phyloP scores from a whole-genome alignment of 2,888 invertebrate genomes.

The Cosmia trapezina region DNA sequence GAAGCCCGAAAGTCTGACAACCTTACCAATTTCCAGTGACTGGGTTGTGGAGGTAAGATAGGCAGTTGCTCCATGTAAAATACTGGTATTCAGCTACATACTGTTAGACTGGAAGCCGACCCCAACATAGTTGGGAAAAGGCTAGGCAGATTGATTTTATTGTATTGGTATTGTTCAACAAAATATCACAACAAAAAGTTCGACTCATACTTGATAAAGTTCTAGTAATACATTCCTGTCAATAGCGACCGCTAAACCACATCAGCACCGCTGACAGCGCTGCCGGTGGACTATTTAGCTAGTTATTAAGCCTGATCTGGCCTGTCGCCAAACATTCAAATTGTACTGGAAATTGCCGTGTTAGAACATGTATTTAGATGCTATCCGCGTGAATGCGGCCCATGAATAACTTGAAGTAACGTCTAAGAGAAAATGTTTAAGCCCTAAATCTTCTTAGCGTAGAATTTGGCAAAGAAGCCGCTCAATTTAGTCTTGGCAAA shows the following conservation, averaged over 20 bases:
- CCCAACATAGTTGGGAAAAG: not conserved
- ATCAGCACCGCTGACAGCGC: conserved; percentile 62
- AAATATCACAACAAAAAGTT: not conserved
- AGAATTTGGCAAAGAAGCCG: conserved; percentile 47
- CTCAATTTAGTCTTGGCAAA: conserved; percentile 61
- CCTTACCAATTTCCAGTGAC: too few species aligned
- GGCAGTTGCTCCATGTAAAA: not conserved
- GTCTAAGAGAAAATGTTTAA: conserved; percentile 48
- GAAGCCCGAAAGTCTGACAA: too few species aligned
- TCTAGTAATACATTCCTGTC: conserved; percentile 14
- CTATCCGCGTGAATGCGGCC: conserved; percentile 44
- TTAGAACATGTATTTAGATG: conserved; percentile 65
- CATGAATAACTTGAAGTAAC: conserved; percentile 54
- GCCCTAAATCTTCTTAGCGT: conserved; percentile 40
- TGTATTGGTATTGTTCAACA: not conserved
- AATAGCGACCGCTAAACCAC: conserved; percentile 54
- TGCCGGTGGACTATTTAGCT: conserved; percentile 68
- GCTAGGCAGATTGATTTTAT: not conserved
- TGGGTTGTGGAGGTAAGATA: not conserved
- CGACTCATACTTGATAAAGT: not conserved
- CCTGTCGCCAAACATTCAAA: conserved; percentile 76
- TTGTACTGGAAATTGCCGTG: conserved; percentile 70
- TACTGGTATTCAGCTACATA: not conserved
- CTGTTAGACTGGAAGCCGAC: not conserved
- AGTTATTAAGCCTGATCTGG: conserved; percentile 71